Evolutionary conservation across 2,113 vertebrate species (phyloP).

Genomic region (Galbula dea): DNA sequence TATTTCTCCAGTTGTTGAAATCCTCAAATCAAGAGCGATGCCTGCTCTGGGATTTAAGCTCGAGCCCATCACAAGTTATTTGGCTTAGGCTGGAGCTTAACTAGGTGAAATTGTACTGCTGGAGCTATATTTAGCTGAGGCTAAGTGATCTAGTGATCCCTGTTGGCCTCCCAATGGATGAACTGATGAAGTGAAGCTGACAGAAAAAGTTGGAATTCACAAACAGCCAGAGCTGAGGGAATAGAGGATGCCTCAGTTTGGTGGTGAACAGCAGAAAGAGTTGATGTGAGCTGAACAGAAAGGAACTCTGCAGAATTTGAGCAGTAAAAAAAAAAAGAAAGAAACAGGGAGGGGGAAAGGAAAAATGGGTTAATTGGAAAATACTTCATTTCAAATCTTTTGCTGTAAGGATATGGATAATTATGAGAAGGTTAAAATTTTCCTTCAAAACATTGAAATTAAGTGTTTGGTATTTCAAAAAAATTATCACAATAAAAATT

Average conservation of each 20-base stretch:
- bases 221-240: background rate
- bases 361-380: background rate
- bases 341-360: background rate
- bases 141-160: slow-evolving; percentile 27
- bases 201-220: background rate
- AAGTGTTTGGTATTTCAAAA: background rate
- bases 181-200: slow-evolving; percentile 26
- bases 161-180: background rate
- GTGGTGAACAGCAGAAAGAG: background rate
- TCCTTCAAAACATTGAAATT: background rate
- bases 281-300: background rate
- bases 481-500: background rate
- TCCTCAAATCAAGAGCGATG: background rate
- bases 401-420: background rate
- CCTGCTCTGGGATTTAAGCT: background rate
- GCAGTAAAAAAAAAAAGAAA: too few relatives aligned
- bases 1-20: background rate
- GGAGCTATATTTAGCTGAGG: background rate
- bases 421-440: background rate
- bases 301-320: background rate
- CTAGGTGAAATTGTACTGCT: background rate
- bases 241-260: background rate
- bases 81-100: background rate
- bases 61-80: background rate
- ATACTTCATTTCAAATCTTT: background rate